Evolutionary conservation across 2,797 vertebrate genomes (phyloP).

Genomic region (Vipera ursinii): DNA sequence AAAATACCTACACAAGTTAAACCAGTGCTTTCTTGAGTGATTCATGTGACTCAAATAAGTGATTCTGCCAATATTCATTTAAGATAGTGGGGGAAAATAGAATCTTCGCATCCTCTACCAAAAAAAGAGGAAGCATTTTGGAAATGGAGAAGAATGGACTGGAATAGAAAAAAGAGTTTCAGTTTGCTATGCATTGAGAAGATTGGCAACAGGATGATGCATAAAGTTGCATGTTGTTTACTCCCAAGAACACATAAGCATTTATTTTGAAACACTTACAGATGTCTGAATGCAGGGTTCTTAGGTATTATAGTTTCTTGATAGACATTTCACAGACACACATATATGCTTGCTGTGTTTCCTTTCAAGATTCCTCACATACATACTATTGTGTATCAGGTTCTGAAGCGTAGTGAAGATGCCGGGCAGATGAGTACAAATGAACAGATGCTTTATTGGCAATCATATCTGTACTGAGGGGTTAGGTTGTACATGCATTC

Average conservation of each 20-base stretch:
- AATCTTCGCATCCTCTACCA: not conserved
- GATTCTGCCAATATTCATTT: not conserved
- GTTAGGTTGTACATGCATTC: too few species aligned
- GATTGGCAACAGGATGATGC: not conserved
- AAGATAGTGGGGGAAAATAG: not conserved
- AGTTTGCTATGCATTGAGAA: not conserved
- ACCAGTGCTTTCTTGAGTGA: not conserved
- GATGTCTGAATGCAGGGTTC: not conserved
- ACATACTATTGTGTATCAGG: too few species aligned
- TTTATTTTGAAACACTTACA: not conserved
- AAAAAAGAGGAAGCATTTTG: not conserved
- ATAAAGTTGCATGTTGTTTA: not conserved
- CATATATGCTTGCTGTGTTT: not conserved
- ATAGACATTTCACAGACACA: not conserved
- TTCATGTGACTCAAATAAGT: not conserved
- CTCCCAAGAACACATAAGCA: too few species aligned
- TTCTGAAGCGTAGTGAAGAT: too few species aligned
- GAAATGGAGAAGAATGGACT: not conserved
- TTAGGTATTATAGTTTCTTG: not conserved
- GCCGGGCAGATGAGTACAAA: too few species aligned
- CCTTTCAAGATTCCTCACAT: not conserved
- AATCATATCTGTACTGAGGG: too few species aligned
- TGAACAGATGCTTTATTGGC: too few species aligned
- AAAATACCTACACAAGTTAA: not conserved
- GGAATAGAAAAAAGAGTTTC: not conserved